Evolutionary conservation across 2,113 vertebrate genomes (phyloP).

Genomic region (Stigmatopora argus): DNA sequence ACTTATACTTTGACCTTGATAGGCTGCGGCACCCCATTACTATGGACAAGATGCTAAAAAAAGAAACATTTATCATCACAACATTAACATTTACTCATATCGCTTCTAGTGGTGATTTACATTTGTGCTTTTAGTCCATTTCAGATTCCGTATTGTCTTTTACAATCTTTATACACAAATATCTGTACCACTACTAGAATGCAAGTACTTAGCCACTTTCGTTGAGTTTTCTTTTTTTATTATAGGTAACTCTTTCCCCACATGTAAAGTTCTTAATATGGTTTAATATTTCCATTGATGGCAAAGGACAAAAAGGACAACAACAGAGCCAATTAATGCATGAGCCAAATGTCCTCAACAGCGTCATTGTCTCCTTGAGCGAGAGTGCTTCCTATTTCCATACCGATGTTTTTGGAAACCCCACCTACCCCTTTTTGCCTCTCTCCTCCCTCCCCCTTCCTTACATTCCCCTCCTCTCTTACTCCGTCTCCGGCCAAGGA

Average conservation of each 20-base stretch:
- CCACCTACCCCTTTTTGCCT: slow-evolving; percentile 48
- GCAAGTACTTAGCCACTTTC: neutral
- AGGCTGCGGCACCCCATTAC: too few relatives aligned
- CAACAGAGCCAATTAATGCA: neutral
- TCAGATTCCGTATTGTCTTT: too few relatives aligned
- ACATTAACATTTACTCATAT: too few relatives aligned
- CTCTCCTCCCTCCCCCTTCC: slow-evolving; percentile 50
- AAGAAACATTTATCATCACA: too few relatives aligned
- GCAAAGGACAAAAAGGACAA: slow-evolving; percentile 16
- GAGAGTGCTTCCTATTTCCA: slow-evolving; percentile 37
- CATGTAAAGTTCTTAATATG: slow-evolving; percentile 24
- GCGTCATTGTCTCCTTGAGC: slow-evolving; percentile 43
- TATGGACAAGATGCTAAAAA: too few relatives aligned
- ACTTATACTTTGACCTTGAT: too few relatives aligned
- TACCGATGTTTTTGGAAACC: slow-evolving; percentile 48
- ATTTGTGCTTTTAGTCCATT: too few relatives aligned
- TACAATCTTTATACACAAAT: too few relatives aligned
- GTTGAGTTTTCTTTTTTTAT: neutral
- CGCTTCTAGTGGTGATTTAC: too few relatives aligned
- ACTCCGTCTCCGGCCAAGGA: slow-evolving; percentile 57
- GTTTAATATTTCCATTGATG: slow-evolving; percentile 21
- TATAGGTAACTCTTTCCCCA: slow-evolving; percentile 9
- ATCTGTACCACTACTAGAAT: too few relatives aligned
- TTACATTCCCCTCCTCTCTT: slow-evolving; percentile 44
- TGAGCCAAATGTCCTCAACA: slow-evolving; percentile 19